Evolutionary conservation across 2,888 invertebrate species (phyloP), one percentile per base, ranked within the genome.

Genomic region (Sarcophaga rosellei): DNA sequence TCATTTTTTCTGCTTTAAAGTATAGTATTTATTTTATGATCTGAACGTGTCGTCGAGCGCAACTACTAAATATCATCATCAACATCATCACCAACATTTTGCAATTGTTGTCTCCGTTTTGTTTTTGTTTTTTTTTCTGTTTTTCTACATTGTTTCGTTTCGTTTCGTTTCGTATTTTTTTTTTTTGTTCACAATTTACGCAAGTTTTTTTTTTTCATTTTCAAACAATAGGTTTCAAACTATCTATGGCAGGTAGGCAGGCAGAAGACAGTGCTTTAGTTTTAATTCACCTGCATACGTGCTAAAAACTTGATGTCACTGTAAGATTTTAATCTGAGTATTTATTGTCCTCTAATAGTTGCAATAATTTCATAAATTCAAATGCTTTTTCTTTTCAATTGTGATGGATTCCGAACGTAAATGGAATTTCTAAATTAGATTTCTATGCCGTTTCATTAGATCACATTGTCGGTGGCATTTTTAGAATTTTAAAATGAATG

Each of bases 1-100:
- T 77, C 20, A 66, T 35, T 53, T 53, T 45, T 63, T 45, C 47
- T 74, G 77, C 35, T 82, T 82, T 61, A 77, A 53, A 53, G 53
- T 17, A 72, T 82, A n/a, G n/a, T 77, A 70, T 82, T 77, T 77
- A 81, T 77, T 86, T 86, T 84, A 86, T 81, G 86, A 81, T 65
- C 53, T 61, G 84, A 86, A 86, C 86, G 86, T 86, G 86, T 83
- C 65, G 86, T 83, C 65, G 66, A 17, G 79, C 70, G 79, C 70
- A 80, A 74, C 74, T 53, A 12, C 1, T 75, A 21, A 79, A 75
- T 75, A 61, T 63, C 8, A 35, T 57, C 23, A 35, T 17, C 23
- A 65, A 25, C 47, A 47, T 47, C 15, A 53, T 53, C 17, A 15
- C 1, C 17, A 17, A 15, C 53, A 53, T 53, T 53, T 53, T 53